phyloP scores from a whole-genome alignment of 1,140 invertebrate genomes.

The Mactra quadrangularis region DNA sequence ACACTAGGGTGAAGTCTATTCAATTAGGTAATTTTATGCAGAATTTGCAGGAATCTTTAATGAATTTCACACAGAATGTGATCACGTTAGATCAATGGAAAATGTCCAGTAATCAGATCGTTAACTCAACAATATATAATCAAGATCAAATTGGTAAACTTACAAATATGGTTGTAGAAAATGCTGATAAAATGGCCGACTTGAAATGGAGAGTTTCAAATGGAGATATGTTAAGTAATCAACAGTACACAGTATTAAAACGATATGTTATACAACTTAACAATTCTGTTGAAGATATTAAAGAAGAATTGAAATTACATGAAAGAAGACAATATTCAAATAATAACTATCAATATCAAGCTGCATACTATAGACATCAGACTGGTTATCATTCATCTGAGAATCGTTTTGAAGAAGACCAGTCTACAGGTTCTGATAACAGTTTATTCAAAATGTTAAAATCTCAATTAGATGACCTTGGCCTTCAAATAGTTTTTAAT shows the following conservation, averaged over 20 bases:
- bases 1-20: constrained; percentile 62
- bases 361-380: constrained; percentile 5
- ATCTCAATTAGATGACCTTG: constrained; percentile 69
- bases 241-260: constrained; percentile 71
- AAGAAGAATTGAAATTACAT: constrained; percentile 67
- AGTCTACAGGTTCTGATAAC: neutral
- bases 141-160: constrained; percentile 70
- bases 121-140: constrained; percentile 71
- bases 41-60: constrained; percentile 69
- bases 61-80: constrained; percentile 76
- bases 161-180: constrained; percentile 69
- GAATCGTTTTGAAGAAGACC: constrained; percentile 6
- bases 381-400: neutral
- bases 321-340: constrained; percentile 17
- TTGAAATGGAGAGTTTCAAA: constrained; percentile 67
- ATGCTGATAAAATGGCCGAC: constrained; percentile 65
- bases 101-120: constrained; percentile 65
- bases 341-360: constrained; percentile 37
- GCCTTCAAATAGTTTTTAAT: constrained; percentile 72
- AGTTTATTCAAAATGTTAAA: neutral
- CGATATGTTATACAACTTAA: constrained; percentile 76
- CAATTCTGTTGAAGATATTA: constrained; percentile 75
- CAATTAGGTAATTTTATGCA: constrained; percentile 74
- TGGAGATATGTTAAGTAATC: constrained; percentile 62
- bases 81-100: constrained; percentile 77